phyloP scores from a whole-genome alignment of 2,797 vertebrate species.

The Arrhamphus sclerolepis region DNA sequence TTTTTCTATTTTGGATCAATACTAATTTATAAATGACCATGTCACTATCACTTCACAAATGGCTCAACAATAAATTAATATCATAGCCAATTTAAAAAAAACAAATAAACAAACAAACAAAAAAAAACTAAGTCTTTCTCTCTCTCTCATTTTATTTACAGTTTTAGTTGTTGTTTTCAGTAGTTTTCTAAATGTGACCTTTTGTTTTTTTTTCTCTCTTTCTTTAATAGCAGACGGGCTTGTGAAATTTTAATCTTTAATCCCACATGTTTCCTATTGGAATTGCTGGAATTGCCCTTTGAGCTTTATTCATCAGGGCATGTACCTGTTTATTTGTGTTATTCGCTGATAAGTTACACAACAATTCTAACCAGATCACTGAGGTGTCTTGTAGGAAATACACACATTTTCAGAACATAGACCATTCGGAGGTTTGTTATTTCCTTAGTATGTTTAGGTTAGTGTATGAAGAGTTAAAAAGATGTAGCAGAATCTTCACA shows the following conservation, averaged over 20 bases:
- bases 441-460: too few species aligned
- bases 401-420: not conserved
- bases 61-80: too few species aligned
- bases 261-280: constrained; percentile 1
- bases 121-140: too few species aligned
- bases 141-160: not conserved
- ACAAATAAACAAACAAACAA: not conserved
- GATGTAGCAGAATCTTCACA: too few species aligned
- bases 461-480: too few species aligned
- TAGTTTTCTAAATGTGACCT: not conserved
- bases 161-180: not conserved
- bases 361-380: not conserved
- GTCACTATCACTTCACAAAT: too few species aligned
- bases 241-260: not conserved
- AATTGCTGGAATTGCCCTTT: not conserved
- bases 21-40: too few species aligned
- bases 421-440: too few species aligned
- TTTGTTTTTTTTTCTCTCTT: too few species aligned
- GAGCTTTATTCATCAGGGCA: not conserved
- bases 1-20: too few species aligned
- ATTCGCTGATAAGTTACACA: not conserved
- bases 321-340: not conserved
- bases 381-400: not conserved
- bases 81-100: not conserved
- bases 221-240: not conserved